Evolutionary conservation across 2,113 vertebrate species (phyloP).

Genomic region (Piprites chloris): DNA sequence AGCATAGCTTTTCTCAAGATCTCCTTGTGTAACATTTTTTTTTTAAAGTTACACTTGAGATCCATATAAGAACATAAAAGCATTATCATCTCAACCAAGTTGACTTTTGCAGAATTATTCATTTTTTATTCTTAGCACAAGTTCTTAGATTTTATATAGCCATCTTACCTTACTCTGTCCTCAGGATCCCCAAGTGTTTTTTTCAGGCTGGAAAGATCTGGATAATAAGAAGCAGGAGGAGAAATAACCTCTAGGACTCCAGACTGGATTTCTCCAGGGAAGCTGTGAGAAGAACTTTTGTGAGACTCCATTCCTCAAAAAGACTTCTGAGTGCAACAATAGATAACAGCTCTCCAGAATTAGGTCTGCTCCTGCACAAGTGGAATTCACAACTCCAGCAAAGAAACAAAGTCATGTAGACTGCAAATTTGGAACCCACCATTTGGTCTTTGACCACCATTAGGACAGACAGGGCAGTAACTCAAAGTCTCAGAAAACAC

Average conservation of each 20-base stretch:
- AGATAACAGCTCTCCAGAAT: neutral
- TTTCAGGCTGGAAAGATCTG: conserved; percentile 69
- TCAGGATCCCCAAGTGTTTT: conserved; percentile 76
- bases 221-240: conserved; percentile 78
- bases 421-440: neutral
- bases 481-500: neutral
- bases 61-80: neutral
- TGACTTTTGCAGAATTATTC: neutral
- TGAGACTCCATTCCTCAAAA: neutral
- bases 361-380: neutral
- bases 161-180: conserved; percentile 79
- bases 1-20: neutral
- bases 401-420: neutral
- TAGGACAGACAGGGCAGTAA: neutral
- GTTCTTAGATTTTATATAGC: neutral
- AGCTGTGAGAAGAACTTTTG: conserved; percentile 70
- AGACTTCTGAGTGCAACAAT: neutral
- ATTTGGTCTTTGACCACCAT: neutral
- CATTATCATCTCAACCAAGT: neutral
- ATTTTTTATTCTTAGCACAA: neutral
- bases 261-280: conserved; percentile 74
- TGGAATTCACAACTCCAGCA: neutral
- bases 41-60: neutral
- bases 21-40: neutral
- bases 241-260: conserved; percentile 83